Evolutionary conservation across 2,888 invertebrate species (phyloP).

Genomic region (Lithosia quadra): DNA sequence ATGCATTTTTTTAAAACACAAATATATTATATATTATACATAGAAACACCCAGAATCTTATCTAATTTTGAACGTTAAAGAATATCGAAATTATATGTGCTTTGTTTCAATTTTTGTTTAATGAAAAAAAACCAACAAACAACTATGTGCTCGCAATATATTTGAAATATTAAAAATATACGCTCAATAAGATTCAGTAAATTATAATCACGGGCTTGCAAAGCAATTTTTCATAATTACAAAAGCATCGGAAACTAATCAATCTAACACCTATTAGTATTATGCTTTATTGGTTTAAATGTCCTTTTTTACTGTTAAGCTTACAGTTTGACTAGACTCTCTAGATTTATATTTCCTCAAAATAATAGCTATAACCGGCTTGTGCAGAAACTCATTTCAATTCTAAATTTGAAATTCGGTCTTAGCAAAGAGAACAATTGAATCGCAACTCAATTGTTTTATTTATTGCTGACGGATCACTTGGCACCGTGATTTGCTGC

Average conservation of each 20-base stretch:
- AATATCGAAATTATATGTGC: background rate
- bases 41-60: too few species aligned
- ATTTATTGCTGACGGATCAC: conserved; percentile 13
- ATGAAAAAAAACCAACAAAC: too few species aligned
- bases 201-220: too few species aligned
- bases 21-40: background rate
- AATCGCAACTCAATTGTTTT: background rate
- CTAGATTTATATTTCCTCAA: background rate
- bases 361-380: too few species aligned
- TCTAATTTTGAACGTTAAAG: background rate
- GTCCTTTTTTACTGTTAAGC: background rate
- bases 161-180: too few species aligned
- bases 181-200: too few species aligned
- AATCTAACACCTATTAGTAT: too few species aligned
- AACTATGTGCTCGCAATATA: too few species aligned
- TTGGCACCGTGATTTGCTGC: conserved; percentile 8
- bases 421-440: background rate
- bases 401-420: background rate
- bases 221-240: too few species aligned
- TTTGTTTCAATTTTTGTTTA: too few species aligned
- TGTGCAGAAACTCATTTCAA: background rate
- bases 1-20: background rate
- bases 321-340: background rate
- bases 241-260: too few species aligned
- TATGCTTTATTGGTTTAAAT: too few species aligned